phyloP scores from a whole-genome alignment of 2,113 vertebrate species.

The Hassar affinis region DNA sequence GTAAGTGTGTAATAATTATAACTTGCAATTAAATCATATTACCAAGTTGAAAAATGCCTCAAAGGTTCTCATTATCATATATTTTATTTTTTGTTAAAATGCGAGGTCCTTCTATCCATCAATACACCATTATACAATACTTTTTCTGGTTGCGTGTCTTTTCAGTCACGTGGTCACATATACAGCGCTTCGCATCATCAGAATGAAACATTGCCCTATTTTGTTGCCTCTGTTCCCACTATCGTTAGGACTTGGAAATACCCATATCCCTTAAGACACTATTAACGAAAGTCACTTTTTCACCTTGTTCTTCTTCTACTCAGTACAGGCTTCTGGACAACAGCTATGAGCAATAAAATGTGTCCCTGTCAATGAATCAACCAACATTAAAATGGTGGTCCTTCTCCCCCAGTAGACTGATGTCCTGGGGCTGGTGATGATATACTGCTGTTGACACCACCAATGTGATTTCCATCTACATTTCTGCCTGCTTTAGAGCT shows the following conservation, averaged over 20 bases:
- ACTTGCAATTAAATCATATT: background rate
- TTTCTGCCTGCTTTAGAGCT: background rate
- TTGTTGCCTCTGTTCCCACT: background rate
- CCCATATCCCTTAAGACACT: background rate
- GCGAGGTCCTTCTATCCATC: background rate
- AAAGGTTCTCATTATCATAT: background rate
- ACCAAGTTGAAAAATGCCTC: background rate
- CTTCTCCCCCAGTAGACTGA: conserved; percentile 18
- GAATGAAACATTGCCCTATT: background rate
- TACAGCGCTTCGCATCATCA: no score
- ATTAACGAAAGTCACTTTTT: background rate
- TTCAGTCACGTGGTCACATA: background rate
- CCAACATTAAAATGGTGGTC: conserved; percentile 31
- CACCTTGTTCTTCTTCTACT: background rate
- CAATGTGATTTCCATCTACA: background rate
- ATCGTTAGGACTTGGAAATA: background rate
- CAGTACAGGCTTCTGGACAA: background rate
- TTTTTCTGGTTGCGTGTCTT: background rate
- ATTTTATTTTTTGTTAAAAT: conserved; percentile 13
- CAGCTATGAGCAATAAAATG: background rate
- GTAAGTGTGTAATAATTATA: background rate
- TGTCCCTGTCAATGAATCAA: background rate
- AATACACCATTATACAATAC: background rate
- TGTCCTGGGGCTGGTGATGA: background rate
- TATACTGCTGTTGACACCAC: background rate